Evolutionary conservation across 2,797 vertebrate genomes (phyloP).

Genomic region (Enteromius paludinosus): DNA sequence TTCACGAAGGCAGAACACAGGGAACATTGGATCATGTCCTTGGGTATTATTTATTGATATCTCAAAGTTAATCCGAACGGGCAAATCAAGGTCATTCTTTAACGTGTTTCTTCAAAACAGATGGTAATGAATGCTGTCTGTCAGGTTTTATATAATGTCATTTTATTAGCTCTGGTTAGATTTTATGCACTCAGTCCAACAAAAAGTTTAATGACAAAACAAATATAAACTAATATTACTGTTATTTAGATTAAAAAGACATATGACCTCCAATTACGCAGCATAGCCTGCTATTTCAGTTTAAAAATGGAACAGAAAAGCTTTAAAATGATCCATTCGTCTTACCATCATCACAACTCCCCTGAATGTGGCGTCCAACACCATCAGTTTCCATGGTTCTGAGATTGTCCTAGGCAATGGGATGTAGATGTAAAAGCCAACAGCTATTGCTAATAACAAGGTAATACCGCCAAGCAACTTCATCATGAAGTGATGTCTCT

Average conservation of each 20-base stretch:
- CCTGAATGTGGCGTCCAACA: conserved; percentile 84
- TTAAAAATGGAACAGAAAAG: background rate
- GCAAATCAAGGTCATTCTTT: conserved; percentile 10
- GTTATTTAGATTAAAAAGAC: conserved; percentile 1
- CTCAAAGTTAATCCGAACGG: conserved; percentile 49
- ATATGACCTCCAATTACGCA: background rate
- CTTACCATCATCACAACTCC: conserved; percentile 82
- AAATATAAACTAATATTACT: background rate
- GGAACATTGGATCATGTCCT: background rate
- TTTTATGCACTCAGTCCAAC: background rate
- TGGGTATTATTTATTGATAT: background rate
- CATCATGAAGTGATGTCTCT: conserved; percentile 70
- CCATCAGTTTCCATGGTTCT: conserved; percentile 89
- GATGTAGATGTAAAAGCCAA: conserved; percentile 86
- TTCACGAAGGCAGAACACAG: conserved; percentile 2
- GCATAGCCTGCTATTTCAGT: background rate
- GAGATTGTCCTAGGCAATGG: conserved; percentile 85
- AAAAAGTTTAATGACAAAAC: background rate
- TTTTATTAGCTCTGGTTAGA: background rate
- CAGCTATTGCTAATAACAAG: conserved; percentile 69
- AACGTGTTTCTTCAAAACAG: background rate
- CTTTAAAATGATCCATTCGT: background rate
- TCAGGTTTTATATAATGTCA: background rate
- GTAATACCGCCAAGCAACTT: conserved; percentile 73
- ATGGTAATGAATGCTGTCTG: background rate